Evolutionary conservation across 2,113 vertebrate species (phyloP), one percentile per base, ranked within the genome.

Genomic region (Euleptes europaea): DNA sequence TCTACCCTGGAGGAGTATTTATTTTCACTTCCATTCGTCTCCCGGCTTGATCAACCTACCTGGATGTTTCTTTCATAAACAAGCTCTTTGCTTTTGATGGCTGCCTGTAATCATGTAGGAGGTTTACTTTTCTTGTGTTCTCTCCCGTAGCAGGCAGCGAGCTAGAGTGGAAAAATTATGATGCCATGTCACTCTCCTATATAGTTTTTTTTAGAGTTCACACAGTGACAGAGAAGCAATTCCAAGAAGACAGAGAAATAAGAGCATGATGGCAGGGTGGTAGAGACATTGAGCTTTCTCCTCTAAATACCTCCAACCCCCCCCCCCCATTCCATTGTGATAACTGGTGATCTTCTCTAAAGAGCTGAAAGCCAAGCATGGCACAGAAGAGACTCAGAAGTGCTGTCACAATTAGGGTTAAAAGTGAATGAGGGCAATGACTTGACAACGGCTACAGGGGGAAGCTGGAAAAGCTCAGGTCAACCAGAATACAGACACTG

Each of bases 111-210:
- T 86, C 67, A 75, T 80, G 63, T 2, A 76, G 21, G 75, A 66
- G 82, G 3, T 89, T 85, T 84, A 84, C 44, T 88, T 13, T n/a
- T 84, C n/a, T 57, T 91, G 80, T 66, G 84, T 90, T 78, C 81
- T 82, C 86, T 84, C 54, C 78, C 91, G 69, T 65, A 57, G 80
- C 42, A 82, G 89, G 71, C 28, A 87, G 70, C 42, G 88, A 69
- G 71, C 83, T 82, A 65, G 77, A 87, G 23, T 38, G 87, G 51
- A 57, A 21, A 40, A 49, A 71, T 54, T 78, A 17, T 85, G 14
- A 74, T 33, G 49, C 82, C 73, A 2, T 70, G 67, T 91, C 44
- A 38, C 28, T 80, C 31, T 44, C 14, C 40, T 40, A 89, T 83
- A 71, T 6, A 67, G 77, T 51, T 77, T 49, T 51, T 77, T 49